These are phyloP conservation scores for Hemitrygon akajei DNA, from an alignment of 2,797 vertebrate genomes.

Conservation along the genomic window DNA sequence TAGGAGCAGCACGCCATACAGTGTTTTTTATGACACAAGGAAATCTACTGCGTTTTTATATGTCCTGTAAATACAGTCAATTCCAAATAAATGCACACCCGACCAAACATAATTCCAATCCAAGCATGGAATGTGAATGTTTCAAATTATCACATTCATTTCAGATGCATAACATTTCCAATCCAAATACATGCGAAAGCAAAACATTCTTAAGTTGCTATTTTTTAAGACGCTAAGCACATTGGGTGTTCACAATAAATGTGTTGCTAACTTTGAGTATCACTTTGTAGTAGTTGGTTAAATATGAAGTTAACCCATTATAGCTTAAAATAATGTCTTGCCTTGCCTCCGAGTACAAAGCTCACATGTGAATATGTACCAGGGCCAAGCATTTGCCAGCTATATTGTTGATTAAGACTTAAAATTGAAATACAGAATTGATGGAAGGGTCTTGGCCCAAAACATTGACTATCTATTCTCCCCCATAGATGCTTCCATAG, in stretches of 20 bases:
- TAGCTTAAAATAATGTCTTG: neutral
- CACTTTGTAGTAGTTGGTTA: neutral
- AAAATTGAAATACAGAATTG: neutral
- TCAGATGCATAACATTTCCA: neutral
- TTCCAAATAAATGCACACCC: neutral
- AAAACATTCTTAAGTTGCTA: neutral
- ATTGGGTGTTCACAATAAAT: neutral
- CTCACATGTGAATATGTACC: no score
- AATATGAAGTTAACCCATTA: neutral
- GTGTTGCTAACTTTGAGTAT: neutral
- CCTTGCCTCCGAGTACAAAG: neutral
- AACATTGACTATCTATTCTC: no score
- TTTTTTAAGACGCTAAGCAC: neutral
- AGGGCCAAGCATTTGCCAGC: no score
- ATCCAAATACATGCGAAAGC: neutral
- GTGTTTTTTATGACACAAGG: conserved; percentile 21
- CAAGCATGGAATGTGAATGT: conserved; percentile 5
- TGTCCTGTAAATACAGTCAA: conserved; percentile 31
- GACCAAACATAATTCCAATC: conserved; percentile 28
- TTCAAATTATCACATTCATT: neutral
- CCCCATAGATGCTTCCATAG: no score
- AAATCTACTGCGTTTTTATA: conserved; percentile 24
- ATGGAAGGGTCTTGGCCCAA: neutral
- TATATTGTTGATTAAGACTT: no score
- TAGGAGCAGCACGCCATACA: neutral